These are phyloP conservation scores for Acipenser ruthenus DNA, from an alignment of 2,797 vertebrate genomes.

Conservation along the genomic window DNA sequence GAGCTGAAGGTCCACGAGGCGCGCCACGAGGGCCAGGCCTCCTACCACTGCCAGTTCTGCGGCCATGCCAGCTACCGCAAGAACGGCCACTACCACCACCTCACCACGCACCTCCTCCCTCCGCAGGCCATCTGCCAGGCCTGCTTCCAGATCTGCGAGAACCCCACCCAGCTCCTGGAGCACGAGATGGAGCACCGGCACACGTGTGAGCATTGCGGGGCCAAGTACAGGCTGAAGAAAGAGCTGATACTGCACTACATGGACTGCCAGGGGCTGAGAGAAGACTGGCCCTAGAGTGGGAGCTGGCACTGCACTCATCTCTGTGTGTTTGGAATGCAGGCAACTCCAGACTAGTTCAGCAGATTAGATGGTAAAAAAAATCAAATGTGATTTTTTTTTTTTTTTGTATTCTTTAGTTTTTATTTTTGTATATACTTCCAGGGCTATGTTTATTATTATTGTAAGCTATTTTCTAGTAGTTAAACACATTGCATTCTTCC, in stretches of 20 bases:
- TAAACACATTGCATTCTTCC: no score
- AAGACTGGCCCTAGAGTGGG: neutral
- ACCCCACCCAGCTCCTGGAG: neutral
- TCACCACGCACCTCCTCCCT: neutral
- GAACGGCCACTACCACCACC: constrained; percentile 11
- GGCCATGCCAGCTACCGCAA: constrained; percentile 13
- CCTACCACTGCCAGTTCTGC: constrained; percentile 11
- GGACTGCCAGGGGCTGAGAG: no score
- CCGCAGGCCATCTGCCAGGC: neutral
- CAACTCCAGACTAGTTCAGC: no score
- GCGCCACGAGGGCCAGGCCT: constrained; percentile 6
- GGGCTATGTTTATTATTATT: no score
- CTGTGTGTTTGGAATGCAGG: no score
- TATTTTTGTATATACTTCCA: no score
- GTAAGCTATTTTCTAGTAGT: no score
- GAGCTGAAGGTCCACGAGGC: constrained; percentile 9
- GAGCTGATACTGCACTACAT: neutral
- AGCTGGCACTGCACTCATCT: no score
- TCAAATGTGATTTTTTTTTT: no score
- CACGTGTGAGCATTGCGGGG: constrained; percentile 1
- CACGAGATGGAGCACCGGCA: constrained; percentile 8
- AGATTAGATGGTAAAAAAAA: no score
- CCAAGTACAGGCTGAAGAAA: constrained; percentile 6
- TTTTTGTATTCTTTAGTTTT: no score
- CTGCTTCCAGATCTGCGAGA: constrained; percentile 3